phyloP scores from a whole-genome alignment of 1,140 invertebrate species.

The Thereuonema tuberculata region DNA sequence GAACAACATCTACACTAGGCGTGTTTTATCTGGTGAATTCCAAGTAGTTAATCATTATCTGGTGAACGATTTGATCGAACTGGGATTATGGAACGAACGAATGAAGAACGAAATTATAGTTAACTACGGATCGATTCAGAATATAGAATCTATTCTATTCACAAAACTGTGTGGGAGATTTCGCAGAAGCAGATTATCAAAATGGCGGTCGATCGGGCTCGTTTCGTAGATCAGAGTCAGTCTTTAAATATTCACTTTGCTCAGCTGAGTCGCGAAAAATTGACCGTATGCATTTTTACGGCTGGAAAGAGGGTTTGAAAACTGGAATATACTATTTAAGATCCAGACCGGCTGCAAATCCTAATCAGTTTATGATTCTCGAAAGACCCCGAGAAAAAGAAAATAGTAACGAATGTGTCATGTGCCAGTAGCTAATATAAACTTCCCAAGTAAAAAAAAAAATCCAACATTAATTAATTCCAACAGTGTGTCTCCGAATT shows the following conservation, averaged over 20 bases:
- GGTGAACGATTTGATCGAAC: background rate
- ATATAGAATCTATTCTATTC: conserved; percentile 48
- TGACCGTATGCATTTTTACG: too few species aligned
- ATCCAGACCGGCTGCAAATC: background rate
- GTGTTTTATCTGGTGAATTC: background rate
- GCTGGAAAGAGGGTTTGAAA: conserved; percentile 35
- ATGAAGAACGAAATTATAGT: conserved; percentile 39
- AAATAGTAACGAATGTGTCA: too few species aligned
- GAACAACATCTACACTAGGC: background rate
- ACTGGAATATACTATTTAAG: conserved; percentile 5
- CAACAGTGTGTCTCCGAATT: too few species aligned
- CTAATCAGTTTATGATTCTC: background rate
- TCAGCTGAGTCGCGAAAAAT: conserved; percentile 37
- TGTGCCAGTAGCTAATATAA: too few species aligned
- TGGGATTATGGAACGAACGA: conserved; percentile 28
- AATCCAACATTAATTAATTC: too few species aligned
- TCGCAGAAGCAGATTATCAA: conserved; percentile 38
- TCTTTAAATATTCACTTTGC: conserved; percentile 42
- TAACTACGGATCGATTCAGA: conserved; percentile 37
- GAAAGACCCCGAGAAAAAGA: too few species aligned
- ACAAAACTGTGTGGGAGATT: conserved; percentile 77
- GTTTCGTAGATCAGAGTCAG: conserved; percentile 42
- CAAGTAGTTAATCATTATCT: background rate
- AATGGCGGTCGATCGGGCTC: conserved; percentile 41
- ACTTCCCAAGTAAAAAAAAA: too few species aligned